Percentiles rank a stretch among this genome's conserved stretches.
phyloP scores from a whole-genome alignment of 2,113 vertebrate species.

The Neomonachus schauinslandi region DNA sequence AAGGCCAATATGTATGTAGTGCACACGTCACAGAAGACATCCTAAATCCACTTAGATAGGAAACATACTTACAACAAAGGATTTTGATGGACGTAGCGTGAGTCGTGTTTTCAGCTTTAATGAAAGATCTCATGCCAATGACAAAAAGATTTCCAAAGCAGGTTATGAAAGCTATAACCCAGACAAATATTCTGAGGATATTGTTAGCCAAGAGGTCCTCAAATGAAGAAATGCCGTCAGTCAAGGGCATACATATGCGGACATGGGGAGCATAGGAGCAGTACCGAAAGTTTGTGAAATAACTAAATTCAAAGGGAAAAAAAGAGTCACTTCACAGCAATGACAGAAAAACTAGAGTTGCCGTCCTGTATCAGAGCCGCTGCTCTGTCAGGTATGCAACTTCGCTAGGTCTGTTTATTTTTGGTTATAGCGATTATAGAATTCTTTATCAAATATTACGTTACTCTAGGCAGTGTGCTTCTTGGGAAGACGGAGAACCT shows the following conservation, averaged over 20 bases:
- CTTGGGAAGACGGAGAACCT: not conserved
- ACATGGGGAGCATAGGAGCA: conserved; percentile 91
- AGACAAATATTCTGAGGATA: conserved; percentile 91
- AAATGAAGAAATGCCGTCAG: conserved; percentile 91
- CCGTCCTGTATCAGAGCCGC: not conserved
- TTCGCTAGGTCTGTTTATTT: not conserved
- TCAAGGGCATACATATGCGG: conserved; percentile 90
- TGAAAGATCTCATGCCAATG: conserved; percentile 91
- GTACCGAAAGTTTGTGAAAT: conserved; percentile 92
- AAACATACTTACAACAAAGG: conserved; percentile 88
- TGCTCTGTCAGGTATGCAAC: not conserved
- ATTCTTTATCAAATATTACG: not conserved
- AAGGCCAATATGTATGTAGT: not conserved
- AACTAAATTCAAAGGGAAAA: conserved; percentile 84
- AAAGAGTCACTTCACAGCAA: conserved; percentile 58
- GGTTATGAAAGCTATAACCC: conserved; percentile 92
- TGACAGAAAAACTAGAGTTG: not conserved
- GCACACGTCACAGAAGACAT: not conserved
- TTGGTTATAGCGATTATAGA: not conserved
- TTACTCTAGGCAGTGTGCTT: not conserved
- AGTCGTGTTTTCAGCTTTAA: conserved; percentile 90
- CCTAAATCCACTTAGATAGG: not conserved
- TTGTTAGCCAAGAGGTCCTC: conserved; percentile 91
- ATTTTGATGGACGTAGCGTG: conserved; percentile 92
- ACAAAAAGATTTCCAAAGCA: conserved; percentile 93